Percentiles rank a stretch among this genome's conserved stretches.
Conservation (phyloP, 2,113 vertebrate genomes). For the Tychaedon coryphoeus region DNA sequence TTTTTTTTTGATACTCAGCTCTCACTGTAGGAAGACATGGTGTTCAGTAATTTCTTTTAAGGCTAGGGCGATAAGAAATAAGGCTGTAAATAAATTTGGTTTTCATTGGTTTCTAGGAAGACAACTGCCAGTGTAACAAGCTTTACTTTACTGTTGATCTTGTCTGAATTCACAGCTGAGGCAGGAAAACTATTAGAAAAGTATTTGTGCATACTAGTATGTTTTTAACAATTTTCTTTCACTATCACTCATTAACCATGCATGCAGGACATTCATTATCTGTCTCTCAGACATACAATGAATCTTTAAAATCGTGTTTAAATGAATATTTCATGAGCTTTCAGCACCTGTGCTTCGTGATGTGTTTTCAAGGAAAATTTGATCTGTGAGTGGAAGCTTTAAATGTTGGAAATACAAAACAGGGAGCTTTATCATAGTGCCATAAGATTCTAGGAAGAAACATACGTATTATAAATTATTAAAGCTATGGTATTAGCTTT, state of each 20-base stretch:
- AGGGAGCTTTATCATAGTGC: neutral
- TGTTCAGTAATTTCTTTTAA: neutral
- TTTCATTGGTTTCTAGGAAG: neutral
- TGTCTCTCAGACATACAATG: neutral
- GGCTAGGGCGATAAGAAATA: neutral
- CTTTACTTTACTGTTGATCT: neutral
- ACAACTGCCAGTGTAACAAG: neutral
- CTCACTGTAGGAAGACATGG: neutral
- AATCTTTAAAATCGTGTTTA: neutral
- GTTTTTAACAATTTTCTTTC: neutral
- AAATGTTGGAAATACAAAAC: neutral
- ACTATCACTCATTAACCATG: neutral
- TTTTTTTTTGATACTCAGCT: neutral
- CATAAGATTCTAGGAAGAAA: neutral
- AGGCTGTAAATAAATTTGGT: neutral
- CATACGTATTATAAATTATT: neutral
- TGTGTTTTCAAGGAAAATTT: neutral
- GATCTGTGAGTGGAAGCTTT: neutral
- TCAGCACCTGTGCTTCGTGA: neutral
- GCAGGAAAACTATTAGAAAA: neutral
- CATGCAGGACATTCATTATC: neutral
- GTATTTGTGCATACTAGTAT: neutral
- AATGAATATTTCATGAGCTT: neutral
- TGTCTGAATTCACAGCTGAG: neutral
- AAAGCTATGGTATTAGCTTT: neutral